These are phyloP conservation scores for Dendropsophus ebraccatus DNA, from an alignment of 2,113 vertebrate genomes.

Conservation along the genomic window DNA sequence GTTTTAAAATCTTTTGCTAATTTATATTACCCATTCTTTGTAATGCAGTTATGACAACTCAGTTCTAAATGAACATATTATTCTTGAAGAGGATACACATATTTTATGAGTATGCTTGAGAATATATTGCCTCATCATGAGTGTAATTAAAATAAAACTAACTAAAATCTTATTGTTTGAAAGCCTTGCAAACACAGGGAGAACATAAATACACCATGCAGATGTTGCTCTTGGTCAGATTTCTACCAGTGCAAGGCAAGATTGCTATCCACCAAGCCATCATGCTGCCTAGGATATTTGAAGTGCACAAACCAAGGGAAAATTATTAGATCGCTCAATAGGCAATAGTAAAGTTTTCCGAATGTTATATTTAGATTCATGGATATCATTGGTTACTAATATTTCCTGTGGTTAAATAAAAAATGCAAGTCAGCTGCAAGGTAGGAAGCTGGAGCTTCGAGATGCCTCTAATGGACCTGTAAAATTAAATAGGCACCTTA, in stretches of 20 bases:
- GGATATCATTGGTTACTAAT: neutral
- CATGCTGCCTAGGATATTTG: too few relatives aligned
- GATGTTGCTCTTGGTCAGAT: too few relatives aligned
- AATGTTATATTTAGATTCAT: neutral
- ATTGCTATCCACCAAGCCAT: too few relatives aligned
- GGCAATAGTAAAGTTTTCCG: neutral
- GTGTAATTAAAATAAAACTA: slow-evolving; percentile 18
- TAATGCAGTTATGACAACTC: neutral
- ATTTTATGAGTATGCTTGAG: neutral
- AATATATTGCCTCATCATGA: slow-evolving; percentile 21
- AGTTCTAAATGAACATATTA: neutral
- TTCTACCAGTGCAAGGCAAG: too few relatives aligned
- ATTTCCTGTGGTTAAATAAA: neutral
- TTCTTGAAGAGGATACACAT: neutral
- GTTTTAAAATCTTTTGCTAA: slow-evolving; percentile 13
- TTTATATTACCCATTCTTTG: neutral
- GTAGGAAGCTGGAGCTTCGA: too few relatives aligned
- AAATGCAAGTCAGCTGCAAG: too few relatives aligned
- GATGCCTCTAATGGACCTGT: neutral
- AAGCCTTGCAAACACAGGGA: too few relatives aligned
- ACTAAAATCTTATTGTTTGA: neutral
- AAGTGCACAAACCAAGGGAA: neutral
- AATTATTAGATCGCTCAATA: too few relatives aligned
- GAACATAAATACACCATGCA: too few relatives aligned
- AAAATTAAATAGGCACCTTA: neutral